Percentiles rank a stretch among this genome's conserved stretches.
Conservation (phyloP, 2,888 invertebrate genomes). For the Lycocerus yunnanus region DNA sequence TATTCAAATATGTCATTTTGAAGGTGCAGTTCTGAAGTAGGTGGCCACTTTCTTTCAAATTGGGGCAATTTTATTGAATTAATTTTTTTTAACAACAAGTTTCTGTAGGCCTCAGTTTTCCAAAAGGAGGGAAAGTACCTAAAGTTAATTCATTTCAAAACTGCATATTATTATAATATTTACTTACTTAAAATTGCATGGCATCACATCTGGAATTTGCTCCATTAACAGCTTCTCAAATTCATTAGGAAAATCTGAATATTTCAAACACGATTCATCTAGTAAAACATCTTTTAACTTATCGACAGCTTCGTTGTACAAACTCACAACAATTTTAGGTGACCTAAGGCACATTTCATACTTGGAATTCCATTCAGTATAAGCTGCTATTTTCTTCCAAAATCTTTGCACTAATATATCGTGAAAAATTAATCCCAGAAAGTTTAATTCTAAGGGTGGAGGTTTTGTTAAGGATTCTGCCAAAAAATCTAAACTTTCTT, state of each 20-base stretch:
- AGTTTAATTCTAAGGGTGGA: slow-evolving; percentile 64
- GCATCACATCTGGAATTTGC: slow-evolving; percentile 59
- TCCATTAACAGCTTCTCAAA: slow-evolving; percentile 61
- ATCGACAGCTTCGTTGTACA: slow-evolving; percentile 71
- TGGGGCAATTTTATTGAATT: slow-evolving; percentile 61
- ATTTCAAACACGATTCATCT: slow-evolving; percentile 63
- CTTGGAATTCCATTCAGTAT: slow-evolving; percentile 52
- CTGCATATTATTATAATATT: neutral
- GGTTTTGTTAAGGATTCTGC: slow-evolving; percentile 58
- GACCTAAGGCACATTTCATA: slow-evolving; percentile 59
- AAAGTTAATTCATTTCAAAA: neutral
- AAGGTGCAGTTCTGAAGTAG: slow-evolving; percentile 54
- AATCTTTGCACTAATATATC: slow-evolving; percentile 65
- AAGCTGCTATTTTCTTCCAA: slow-evolving; percentile 61
- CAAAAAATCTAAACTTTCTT: slow-evolving; percentile 54
- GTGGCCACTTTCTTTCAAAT: slow-evolving; percentile 56
- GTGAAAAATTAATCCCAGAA: slow-evolving; percentile 61
- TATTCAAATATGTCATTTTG: slow-evolving; percentile 59
- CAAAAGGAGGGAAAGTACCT: slow-evolving; percentile 68
- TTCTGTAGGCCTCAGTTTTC: slow-evolving; percentile 59
- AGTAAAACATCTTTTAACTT: slow-evolving; percentile 65
- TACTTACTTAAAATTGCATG: slow-evolving; percentile 61
- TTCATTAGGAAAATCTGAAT: slow-evolving; percentile 68
- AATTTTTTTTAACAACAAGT: slow-evolving; percentile 61
- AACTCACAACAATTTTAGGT: slow-evolving; percentile 62